phyloP scores from a whole-genome alignment of 2,888 invertebrate genomes.

The Acronicta aceris region DNA sequence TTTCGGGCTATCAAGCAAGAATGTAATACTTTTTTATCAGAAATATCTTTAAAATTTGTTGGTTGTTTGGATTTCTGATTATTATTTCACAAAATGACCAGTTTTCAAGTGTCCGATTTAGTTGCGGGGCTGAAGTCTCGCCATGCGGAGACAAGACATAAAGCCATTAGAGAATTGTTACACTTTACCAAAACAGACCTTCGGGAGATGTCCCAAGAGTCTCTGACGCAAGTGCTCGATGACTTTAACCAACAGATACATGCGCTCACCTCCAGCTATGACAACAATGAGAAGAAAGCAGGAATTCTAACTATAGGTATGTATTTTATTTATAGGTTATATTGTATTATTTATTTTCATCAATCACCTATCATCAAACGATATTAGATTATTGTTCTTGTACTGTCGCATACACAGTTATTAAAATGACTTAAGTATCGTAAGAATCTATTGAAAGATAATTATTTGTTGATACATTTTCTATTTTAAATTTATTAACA shows the following conservation, averaged over 20 bases:
- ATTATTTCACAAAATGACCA: constrained; percentile 64
- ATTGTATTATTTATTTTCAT: constrained; percentile 23
- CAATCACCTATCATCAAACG: neutral
- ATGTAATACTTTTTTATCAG: constrained; percentile 50
- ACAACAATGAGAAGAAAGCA: constrained; percentile 97
- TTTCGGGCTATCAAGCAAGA: constrained; percentile 31
- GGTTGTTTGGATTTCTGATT: constrained; percentile 30
- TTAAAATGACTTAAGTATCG: too few species aligned
- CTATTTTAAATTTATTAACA: too few species aligned
- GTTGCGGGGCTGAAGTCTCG: constrained; percentile 96
- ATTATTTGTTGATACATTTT: too few species aligned
- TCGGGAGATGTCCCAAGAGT: constrained; percentile 96
- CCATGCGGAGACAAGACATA: constrained; percentile 94
- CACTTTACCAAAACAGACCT: constrained; percentile 97
- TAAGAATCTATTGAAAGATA: too few species aligned
- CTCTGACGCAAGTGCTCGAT: constrained; percentile 95
- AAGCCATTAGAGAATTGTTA: constrained; percentile 95
- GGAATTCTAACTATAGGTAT: constrained; percentile 97
- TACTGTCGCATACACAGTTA: too few species aligned
- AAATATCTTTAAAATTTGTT: constrained; percentile 21
- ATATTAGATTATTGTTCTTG: neutral
- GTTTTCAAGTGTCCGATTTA: constrained; percentile 91
- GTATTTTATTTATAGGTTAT: constrained; percentile 55
- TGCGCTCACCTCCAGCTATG: constrained; percentile 97
- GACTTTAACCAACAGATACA: constrained; percentile 98